Percentiles rank a stretch among this genome's conserved stretches.
phyloP scores from a whole-genome alignment of 2,888 invertebrate genomes.

The Ormyrus rosae region DNA sequence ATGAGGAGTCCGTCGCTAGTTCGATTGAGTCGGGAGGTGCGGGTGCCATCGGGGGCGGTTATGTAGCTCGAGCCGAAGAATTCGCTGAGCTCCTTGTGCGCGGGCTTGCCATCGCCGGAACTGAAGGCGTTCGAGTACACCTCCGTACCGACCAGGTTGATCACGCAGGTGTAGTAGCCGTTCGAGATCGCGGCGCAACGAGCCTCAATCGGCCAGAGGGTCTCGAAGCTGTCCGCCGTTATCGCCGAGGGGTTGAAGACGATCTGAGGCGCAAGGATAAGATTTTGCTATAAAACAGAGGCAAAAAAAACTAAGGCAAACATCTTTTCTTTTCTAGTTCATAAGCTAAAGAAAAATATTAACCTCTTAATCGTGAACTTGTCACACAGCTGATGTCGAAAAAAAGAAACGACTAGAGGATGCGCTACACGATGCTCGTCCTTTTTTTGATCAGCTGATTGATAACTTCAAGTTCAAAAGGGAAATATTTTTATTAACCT shows the following conservation, averaged over 20 bases:
- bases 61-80: conserved; percentile 98
- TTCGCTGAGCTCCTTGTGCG: conserved; percentile 89
- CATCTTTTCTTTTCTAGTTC: too few species aligned
- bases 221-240: conserved; percentile 82
- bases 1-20: conserved; percentile 90
- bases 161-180: conserved; percentile 94
- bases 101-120: conserved; percentile 87
- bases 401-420: too few species aligned
- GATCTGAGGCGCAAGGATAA: conserved; percentile 76
- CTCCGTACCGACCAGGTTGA: conserved; percentile 96
- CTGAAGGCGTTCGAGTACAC: conserved; percentile 88
- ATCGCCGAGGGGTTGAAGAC: conserved; percentile 99
- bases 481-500: too few species aligned
- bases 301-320: too few species aligned
- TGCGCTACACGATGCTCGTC: too few species aligned
- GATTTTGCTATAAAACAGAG: too few species aligned
- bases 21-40: conserved; percentile 91
- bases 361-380: too few species aligned
- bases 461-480: too few species aligned
- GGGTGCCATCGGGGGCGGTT: conserved; percentile 93
- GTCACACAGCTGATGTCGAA: too few species aligned
- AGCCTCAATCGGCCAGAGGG: conserved; percentile 97
- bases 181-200: conserved; percentile 97
- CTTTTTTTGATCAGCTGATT: too few species aligned
- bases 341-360: too few species aligned